Evolutionary conservation across 2,113 vertebrate species (phyloP).

Genomic region (Orthochromis indermauri): DNA sequence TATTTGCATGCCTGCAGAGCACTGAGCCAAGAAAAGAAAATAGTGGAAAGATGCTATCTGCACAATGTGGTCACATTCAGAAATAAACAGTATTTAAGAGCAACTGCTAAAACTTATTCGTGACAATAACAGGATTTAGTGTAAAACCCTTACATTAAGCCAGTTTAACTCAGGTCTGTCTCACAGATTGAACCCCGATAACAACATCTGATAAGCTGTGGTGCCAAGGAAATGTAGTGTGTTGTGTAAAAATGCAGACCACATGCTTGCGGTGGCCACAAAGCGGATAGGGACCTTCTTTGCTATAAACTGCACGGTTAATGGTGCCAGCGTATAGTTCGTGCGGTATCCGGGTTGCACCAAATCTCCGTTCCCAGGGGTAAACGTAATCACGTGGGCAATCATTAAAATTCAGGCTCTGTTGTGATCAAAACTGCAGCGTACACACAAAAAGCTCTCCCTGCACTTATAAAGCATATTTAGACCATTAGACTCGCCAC

Average conservation of each 20-base stretch:
- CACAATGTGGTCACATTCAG: neutral
- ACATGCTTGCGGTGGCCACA: neutral
- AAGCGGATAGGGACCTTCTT: neutral
- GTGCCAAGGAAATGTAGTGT: conserved; percentile 33
- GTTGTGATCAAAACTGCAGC: conserved; percentile 32
- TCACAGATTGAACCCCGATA: conserved; percentile 16
- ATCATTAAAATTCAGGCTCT: conserved; percentile 14
- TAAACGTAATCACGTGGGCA: neutral
- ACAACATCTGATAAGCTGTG: conserved; percentile 11
- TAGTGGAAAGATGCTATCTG: conserved; percentile 18
- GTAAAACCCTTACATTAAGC: neutral
- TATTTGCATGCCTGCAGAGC: neutral
- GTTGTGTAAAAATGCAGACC: conserved; percentile 21
- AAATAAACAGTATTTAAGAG: neutral
- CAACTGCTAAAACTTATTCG: neutral
- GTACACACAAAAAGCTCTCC: conserved; percentile 3
- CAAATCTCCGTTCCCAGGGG: conserved; percentile 11
- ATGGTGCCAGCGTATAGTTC: conserved; percentile 8
- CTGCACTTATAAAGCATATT: conserved; percentile 38
- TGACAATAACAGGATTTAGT: neutral
- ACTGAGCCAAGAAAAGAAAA: neutral
- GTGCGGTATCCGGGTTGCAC: conserved; percentile 16
- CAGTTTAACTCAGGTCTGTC: neutral
- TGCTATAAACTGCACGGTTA: conserved; percentile 23
- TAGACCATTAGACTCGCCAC: conserved; percentile 44